Percentiles rank a stretch among this genome's conserved stretches.
Conservation (phyloP, 2,113 vertebrate genomes). For the Caracal caracal region DNA sequence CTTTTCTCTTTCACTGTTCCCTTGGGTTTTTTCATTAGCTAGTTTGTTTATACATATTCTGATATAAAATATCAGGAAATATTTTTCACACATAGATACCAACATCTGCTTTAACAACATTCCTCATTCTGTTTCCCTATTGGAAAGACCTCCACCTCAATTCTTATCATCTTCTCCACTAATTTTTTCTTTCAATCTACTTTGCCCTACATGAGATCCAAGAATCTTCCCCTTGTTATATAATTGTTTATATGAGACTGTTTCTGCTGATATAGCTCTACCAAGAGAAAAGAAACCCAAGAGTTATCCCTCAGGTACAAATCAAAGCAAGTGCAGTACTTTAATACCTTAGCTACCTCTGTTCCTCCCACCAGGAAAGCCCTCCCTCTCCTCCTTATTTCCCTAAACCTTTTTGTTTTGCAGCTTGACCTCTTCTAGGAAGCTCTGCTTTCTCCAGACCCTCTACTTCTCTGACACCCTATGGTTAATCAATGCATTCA, state of each 20-base stretch:
- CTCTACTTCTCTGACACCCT: background rate
- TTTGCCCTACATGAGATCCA: background rate
- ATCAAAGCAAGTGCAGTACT: background rate
- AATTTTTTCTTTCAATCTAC: background rate
- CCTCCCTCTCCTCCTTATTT: background rate
- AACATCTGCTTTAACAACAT: background rate
- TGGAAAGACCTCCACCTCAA: background rate
- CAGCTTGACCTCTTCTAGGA: background rate
- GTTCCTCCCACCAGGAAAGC: background rate
- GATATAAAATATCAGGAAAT: background rate
- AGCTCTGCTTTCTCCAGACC: background rate
- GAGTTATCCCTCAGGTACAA: background rate
- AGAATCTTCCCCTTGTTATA: background rate
- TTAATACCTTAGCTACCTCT: background rate
- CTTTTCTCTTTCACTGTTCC: background rate
- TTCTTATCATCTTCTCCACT: background rate
- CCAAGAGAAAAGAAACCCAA: conserved; percentile 1
- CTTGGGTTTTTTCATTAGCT: background rate
- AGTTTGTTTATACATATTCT: background rate
- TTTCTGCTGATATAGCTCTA: background rate
- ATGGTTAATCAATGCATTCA: background rate
- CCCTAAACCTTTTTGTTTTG: background rate
- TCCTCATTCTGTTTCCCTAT: background rate
- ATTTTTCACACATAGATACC: background rate
- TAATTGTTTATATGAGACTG: background rate